Evolutionary conservation across 92 coral and sea anemone species (phyloP), one percentile per base, ranked within the genome.

Genomic region (Zoanthus sansibaricus): DNA sequence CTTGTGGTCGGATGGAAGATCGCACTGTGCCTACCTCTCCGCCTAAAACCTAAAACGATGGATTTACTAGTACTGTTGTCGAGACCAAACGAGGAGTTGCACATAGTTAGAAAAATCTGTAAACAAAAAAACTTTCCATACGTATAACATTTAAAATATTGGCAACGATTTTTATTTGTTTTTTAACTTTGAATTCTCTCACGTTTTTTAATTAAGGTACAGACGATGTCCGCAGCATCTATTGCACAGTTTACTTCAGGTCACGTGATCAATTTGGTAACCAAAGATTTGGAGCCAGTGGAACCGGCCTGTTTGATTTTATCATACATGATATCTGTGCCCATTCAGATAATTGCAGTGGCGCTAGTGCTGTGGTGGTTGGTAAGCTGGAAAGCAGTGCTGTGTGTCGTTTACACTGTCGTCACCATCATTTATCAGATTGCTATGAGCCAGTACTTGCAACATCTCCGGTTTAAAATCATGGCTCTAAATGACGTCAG

Each of bases 201-300:
- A 49, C 55, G 7, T 55, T 62, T 25, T 62, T 16, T 42, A 48
- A 7, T 62, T 33, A 32, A 79, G 84, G 84, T 79, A 32, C 84
- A 79, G 20, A 79, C 84, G 13, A 17, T 79, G 84, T 79, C 84
- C 47, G 73, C 73, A 1, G 84, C 72, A 10, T n/a, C 84, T 4
- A 44, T 79, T 37, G 72, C 84, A 17, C 68, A 32, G 84, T 18
- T 79, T 61, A 79, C 84, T 17, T 61, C 84, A 12, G 84, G 84
- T n/a, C 58, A 64, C 58, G 84, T 79, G 59, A 79, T 79, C 20
- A 79, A 62, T 42, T 46, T 59, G 73, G 72, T 79, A 55, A 79
- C 84, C 9, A 79, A 79, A 62, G 84, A 79, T 52, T 71, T 79
- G 73, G 84, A 79, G 18, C 84, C 84, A 18, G 21, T 79, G 37